Conservation (phyloP, 2,797 vertebrate genomes). For the Anguilla megastoma region DNA sequence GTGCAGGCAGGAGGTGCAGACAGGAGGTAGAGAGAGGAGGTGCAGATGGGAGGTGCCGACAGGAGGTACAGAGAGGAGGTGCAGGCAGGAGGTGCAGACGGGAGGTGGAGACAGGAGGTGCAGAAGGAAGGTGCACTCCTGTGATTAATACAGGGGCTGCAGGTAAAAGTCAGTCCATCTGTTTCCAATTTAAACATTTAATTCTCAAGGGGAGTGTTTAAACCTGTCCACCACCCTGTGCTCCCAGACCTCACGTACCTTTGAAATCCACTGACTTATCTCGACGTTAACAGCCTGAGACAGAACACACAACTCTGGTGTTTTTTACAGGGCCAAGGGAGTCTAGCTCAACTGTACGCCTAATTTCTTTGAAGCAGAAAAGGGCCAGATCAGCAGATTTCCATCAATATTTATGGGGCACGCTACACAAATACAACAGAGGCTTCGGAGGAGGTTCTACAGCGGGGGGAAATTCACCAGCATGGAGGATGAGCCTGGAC, state of each 20-base stretch:
- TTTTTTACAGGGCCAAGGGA: not conserved
- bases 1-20: too few species aligned
- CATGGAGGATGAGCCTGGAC: not conserved
- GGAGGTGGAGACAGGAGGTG: too few species aligned
- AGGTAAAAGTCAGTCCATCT: not conserved
- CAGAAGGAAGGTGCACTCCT: too few species aligned
- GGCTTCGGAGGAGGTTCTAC: not conserved
- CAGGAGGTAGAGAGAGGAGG: too few species aligned
- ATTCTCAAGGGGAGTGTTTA: not conserved
- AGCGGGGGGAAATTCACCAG: not conserved
- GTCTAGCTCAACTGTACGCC: not conserved
- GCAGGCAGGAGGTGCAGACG: too few species aligned
- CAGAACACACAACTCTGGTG: not conserved
- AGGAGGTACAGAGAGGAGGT: too few species aligned
- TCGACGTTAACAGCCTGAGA: not conserved
- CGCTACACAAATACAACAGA: not conserved
- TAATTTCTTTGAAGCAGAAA: not conserved
- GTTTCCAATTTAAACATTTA: not conserved
- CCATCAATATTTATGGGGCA: slow-evolving; percentile 17
- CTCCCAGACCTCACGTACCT: not conserved
- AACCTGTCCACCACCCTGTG: not conserved
- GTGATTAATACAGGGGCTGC: not conserved
- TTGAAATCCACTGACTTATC: not conserved
- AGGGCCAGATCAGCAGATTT: not conserved
- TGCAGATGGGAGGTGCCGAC: too few species aligned